phyloP scores from a whole-genome alignment of 2,797 vertebrate genomes.

The Lacerta bilineata region DNA sequence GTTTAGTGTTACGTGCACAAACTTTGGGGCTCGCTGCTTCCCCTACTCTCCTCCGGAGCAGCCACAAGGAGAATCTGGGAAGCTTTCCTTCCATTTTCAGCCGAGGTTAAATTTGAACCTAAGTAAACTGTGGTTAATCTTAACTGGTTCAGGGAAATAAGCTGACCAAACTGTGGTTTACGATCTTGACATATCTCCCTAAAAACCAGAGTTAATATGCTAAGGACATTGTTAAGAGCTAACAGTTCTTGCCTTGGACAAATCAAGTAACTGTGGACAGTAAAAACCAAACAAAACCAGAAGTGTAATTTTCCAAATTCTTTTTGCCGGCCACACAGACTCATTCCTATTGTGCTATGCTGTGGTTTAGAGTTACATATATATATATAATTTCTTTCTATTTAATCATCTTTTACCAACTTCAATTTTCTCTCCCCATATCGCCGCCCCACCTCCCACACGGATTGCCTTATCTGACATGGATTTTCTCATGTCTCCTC shows the following conservation, averaged over 20 bases:
- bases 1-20: background rate
- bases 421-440: constrained; percentile 49
- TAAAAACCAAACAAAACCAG: background rate
- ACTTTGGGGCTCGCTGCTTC: background rate
- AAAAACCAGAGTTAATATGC: background rate
- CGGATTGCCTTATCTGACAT: constrained; percentile 52
- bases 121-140: background rate
- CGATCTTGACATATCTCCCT: background rate
- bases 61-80: background rate
- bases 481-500: constrained; percentile 33
- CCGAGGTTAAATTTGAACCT: background rate
- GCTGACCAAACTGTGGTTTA: background rate
- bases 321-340: background rate
- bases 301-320: background rate
- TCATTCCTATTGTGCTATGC: background rate
- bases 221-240: background rate
- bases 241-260: background rate
- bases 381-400: background rate
- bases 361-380: background rate
- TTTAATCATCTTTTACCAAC: constrained; percentile 53
- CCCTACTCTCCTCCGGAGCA: background rate
- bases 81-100: background rate
- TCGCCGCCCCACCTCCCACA: background rate
- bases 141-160: background rate
- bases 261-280: background rate